These are phyloP conservation scores for Tamandua tetradactyla DNA, from an alignment of 2,797 vertebrate genomes.

Conservation along the genomic window DNA sequence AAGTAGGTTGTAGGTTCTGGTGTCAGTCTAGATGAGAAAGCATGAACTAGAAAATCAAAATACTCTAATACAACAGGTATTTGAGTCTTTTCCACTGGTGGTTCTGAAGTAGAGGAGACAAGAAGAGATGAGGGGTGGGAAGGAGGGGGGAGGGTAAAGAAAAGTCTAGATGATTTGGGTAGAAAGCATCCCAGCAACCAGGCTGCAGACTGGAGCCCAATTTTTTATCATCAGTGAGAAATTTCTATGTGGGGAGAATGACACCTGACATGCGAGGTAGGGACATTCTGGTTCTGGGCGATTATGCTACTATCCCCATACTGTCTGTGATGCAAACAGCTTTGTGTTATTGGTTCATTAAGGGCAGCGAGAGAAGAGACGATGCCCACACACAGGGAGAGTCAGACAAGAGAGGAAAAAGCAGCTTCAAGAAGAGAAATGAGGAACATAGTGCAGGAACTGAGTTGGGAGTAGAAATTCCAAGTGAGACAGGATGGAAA, in stretches of 20 bases:
- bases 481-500: neutral
- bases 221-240: neutral
- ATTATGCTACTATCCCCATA: neutral
- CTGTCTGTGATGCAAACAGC: conserved; percentile 1
- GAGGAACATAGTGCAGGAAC: neutral
- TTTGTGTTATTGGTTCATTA: neutral
- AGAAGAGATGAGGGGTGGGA: neutral
- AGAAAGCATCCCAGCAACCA: neutral
- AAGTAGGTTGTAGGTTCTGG: neutral
- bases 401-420: neutral
- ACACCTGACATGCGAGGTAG: neutral
- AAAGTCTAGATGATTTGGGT: neutral
- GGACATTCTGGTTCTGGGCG: neutral
- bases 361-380: neutral
- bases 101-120: neutral
- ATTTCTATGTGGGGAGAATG: neutral
- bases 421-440: neutral
- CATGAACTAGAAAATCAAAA: neutral
- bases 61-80: neutral
- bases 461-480: neutral
- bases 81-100: neutral
- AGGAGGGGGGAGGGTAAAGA: neutral
- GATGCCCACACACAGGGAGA: neutral
- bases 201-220: neutral
- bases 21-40: neutral